These are phyloP conservation scores for Erethizon dorsatum DNA, from an alignment of 2,797 vertebrate genomes.

Conservation along the genomic window DNA sequence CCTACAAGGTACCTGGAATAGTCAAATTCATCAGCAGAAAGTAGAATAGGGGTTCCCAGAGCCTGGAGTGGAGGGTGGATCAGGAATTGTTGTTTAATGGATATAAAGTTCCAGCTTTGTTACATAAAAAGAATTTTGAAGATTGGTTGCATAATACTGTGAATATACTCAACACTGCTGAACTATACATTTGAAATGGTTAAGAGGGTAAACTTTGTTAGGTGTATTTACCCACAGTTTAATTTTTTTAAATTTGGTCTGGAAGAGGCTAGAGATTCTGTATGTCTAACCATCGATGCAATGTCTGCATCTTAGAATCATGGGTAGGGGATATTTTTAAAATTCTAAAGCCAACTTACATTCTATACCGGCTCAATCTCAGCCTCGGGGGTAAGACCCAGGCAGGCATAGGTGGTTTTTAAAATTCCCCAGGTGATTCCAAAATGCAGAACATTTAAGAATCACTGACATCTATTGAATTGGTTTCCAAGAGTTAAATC, in stretches of 20 bases:
- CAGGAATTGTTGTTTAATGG: neutral
- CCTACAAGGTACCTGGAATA: neutral
- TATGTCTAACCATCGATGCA: neutral
- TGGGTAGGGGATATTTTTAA: neutral
- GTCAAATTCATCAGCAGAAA: neutral
- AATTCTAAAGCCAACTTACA: neutral
- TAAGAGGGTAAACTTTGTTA: neutral
- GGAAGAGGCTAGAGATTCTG: neutral
- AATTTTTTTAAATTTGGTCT: constrained; percentile 16
- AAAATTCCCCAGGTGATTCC: neutral
- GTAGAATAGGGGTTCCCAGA: neutral
- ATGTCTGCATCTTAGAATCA: neutral
- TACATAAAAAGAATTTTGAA: constrained; percentile 43
- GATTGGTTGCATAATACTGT: neutral
- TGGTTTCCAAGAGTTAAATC: neutral
- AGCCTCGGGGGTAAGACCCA: neutral
- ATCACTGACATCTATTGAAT: neutral
- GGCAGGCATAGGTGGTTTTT: neutral
- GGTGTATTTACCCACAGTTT: constrained; percentile 31
- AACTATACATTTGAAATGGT: neutral
- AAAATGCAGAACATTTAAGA: neutral
- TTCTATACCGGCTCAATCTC: neutral
- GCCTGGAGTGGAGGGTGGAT: neutral
- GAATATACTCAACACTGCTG: neutral
- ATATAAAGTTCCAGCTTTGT: neutral